Evolutionary conservation across 2,797 vertebrate species (phyloP), one percentile per base, ranked within the genome.

Genomic region (Syngnathus acus): DNA sequence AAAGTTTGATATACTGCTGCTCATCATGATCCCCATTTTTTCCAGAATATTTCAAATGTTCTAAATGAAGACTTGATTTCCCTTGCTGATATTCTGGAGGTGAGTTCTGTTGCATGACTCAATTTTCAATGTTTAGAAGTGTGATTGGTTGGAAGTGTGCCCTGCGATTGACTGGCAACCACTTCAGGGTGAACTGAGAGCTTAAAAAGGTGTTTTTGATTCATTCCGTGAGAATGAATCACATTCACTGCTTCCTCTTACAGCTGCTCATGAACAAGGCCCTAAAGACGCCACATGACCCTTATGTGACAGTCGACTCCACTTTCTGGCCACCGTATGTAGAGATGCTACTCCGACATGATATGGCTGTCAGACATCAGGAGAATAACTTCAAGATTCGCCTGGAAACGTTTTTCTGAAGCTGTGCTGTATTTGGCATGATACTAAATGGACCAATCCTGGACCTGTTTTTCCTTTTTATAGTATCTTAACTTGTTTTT

Each of bases 281-380:
- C 38, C 39, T 95, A 63, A 76, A 38, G 37, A 89, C 87, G 32
- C 93, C 95, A 39, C 93, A 98, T n/a, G 94, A 99, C 63, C 95
- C 97, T 19, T 98, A 98, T 1, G 42, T 98, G 72, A 79, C 66
- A 0, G 79, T 93, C 40, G 81, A 69, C 58, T 77, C 90, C 21
- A 91, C 90, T 0, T 95, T 94, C 79, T 99, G 96, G 96, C 92
- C 93, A 0, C 95, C 95, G 0, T 99, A 98, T 51, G 62, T 93
- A 43, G 97, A 99, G 82, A 82, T 96, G 84, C 89, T 99, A 40
- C 91, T 98, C 59, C 93, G 96, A n/a, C 83, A 83, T 9, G 93
- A 93, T 69, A 89, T 95, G 55, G 94, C 86, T 32, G 73, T 92
- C 74, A 93, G 95, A 78, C 95, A 98, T 82, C 92, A 92, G n/a